A percentile compares a stretch with the other conserved stretches of the same genome.
Conservation (phyloP, 1,140 invertebrate genomes). For the Pissodes strobi region DNA sequence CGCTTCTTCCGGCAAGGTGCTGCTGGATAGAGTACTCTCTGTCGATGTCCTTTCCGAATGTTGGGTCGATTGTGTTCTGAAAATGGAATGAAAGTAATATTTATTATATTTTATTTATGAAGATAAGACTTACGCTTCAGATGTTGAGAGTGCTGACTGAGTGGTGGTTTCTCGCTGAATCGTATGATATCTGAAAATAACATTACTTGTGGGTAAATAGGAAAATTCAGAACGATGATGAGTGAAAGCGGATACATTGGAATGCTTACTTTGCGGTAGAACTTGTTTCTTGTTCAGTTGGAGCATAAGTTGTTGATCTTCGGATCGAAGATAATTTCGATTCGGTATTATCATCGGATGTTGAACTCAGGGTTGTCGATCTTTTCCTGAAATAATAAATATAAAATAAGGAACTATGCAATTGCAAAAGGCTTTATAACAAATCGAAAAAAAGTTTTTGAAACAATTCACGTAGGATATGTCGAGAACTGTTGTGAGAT, state of each 20-base stretch:
- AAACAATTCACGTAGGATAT: too few species aligned
- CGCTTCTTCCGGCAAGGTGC: background rate
- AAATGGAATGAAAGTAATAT: conserved; percentile 3
- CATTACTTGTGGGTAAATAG: too few species aligned
- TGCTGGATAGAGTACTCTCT: background rate
- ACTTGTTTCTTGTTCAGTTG: background rate
- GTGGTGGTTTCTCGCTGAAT: background rate
- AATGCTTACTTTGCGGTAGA: background rate
- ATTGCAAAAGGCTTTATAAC: too few species aligned
- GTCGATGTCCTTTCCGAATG: background rate
- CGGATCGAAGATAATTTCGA: conserved; percentile 37
- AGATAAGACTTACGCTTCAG: background rate
- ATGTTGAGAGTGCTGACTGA: background rate
- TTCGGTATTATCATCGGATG: background rate
- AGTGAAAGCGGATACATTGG: background rate
- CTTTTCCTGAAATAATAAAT: too few species aligned
- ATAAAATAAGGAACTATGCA: too few species aligned
- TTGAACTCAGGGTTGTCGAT: background rate
- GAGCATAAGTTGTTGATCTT: conserved; percentile 23
- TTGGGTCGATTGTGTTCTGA: background rate
- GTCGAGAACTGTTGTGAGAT: too few species aligned
- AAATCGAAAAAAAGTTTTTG: too few species aligned
- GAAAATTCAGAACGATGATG: too few species aligned
- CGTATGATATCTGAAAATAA: conserved; percentile 20
- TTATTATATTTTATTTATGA: background rate